Evolutionary conservation across 2,113 vertebrate species (phyloP).

Genomic region (Anhinga rufa): DNA sequence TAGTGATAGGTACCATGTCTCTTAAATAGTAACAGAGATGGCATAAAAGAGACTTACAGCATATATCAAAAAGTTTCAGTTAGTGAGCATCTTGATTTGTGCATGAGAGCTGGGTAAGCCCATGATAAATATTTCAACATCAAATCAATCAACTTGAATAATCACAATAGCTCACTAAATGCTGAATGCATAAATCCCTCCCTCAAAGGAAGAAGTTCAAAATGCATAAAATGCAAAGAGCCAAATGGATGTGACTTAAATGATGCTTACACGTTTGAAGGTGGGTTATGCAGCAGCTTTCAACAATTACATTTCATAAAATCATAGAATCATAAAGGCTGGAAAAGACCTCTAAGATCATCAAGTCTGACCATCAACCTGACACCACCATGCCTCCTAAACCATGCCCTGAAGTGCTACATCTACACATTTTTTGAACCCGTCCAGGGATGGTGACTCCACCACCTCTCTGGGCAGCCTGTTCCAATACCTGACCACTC

Average conservation of each 20-base stretch:
- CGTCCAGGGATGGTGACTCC: too few species aligned
- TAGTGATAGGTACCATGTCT: background rate
- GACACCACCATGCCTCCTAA: too few species aligned
- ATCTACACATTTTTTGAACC: too few species aligned
- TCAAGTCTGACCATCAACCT: too few species aligned
- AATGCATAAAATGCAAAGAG: background rate
- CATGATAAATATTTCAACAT: background rate
- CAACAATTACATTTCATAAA: background rate
- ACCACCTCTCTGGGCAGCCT: too few species aligned
- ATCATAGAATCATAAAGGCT: too few species aligned
- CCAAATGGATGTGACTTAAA: background rate
- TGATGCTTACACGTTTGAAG: background rate
- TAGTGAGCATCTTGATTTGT: background rate
- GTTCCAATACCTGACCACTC: too few species aligned
- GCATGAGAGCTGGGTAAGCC: background rate
- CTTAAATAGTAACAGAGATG: background rate
- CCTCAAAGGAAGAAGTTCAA: background rate
- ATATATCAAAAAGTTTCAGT: background rate
- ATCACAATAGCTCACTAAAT: background rate
- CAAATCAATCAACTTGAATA: background rate
- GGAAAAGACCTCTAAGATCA: too few species aligned
- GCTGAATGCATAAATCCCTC: background rate
- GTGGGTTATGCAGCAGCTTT: background rate
- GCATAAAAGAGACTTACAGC: background rate
- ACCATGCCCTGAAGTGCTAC: too few species aligned